phyloP scores from a whole-genome alignment of 2,888 invertebrate genomes.

The Flexamia atlantica region DNA sequence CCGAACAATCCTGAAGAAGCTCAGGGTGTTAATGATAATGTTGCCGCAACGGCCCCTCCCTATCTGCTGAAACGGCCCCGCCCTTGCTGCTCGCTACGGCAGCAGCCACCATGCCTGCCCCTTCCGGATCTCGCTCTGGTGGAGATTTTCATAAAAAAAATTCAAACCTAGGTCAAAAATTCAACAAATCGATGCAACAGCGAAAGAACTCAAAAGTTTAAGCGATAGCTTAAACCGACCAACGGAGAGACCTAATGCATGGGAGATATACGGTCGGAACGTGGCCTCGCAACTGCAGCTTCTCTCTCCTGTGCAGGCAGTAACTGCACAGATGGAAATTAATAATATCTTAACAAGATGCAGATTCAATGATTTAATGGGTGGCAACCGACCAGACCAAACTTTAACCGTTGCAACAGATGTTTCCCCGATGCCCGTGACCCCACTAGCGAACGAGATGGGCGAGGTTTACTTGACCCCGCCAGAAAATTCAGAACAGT shows the following conservation, averaged over 20 bases:
- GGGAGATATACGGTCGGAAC: slow-evolving; percentile 25
- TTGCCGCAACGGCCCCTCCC: too few species aligned
- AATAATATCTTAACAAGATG: slow-evolving; percentile 27
- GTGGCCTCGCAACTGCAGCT: slow-evolving; percentile 40
- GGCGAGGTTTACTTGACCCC: too few species aligned
- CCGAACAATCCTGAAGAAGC: too few species aligned
- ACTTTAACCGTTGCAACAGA: not conserved
- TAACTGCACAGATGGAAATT: slow-evolving; percentile 38
- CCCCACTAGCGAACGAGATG: too few species aligned
- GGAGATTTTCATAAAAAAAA: slow-evolving; percentile 43
- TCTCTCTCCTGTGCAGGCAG: slow-evolving; percentile 33
- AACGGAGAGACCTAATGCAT: not conserved
- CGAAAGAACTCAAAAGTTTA: slow-evolving; percentile 27
- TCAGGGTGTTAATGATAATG: too few species aligned
- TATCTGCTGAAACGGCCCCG: too few species aligned
- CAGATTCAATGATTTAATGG: slow-evolving; percentile 16
- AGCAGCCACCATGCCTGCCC: too few species aligned
- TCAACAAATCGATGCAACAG: slow-evolving; percentile 30
- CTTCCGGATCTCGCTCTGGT: too few species aligned
- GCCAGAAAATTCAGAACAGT: too few species aligned
- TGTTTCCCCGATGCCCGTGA: too few species aligned
- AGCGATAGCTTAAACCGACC: not conserved
- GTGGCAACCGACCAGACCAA: slow-evolving; percentile 14
- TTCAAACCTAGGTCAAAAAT: slow-evolving; percentile 29
- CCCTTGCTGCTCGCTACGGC: too few species aligned